A percentile compares a stretch with the other conserved stretches of the same genome.
phyloP scores from a whole-genome alignment of 1,140 invertebrate species.

The Drosophila seguyi region DNA sequence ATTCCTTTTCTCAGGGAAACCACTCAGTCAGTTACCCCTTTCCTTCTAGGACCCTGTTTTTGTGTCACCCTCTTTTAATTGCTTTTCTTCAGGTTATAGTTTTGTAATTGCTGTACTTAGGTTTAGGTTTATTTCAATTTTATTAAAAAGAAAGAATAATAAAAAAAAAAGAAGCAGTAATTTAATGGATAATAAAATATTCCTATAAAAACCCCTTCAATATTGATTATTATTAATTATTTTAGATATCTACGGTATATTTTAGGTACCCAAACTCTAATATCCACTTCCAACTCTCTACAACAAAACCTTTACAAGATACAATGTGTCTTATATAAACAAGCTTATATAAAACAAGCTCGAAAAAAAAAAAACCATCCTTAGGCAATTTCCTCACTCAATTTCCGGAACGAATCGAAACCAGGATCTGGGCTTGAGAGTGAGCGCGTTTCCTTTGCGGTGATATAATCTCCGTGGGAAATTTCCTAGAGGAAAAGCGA shows the following conservation, averaged over 20 bases:
- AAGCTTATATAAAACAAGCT: not conserved
- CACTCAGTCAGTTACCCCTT: not conserved
- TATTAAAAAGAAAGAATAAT: not conserved
- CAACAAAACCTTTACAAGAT: not conserved
- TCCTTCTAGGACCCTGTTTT: not conserved
- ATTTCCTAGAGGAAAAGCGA: constrained; percentile 16
- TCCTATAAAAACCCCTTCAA: not conserved
- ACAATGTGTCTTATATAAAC: not conserved
- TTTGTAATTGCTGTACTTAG: not conserved
- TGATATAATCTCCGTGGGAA: constrained; percentile 52
- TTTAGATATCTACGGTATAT: too few relatives aligned
- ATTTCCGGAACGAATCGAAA: constrained; percentile 22
- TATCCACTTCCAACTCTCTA: too few relatives aligned
- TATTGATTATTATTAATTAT: too few relatives aligned
- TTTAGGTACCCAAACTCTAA: not conserved
- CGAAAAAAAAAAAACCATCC: not conserved
- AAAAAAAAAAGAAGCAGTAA: too few relatives aligned
- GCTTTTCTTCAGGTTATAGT: constrained; percentile 6
- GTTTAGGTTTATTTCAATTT: not conserved
- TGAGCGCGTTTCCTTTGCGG: constrained; percentile 25
- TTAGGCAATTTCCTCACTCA: constrained; percentile 12
- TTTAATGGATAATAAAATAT: not conserved
- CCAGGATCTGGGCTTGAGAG: constrained; percentile 16
- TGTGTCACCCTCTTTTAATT: constrained; percentile 19
- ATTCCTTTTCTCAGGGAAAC: not conserved